Base-by-base conservation (phyloP, 1,140 invertebrate genomes). In the Carposina sasakii region DNA sequence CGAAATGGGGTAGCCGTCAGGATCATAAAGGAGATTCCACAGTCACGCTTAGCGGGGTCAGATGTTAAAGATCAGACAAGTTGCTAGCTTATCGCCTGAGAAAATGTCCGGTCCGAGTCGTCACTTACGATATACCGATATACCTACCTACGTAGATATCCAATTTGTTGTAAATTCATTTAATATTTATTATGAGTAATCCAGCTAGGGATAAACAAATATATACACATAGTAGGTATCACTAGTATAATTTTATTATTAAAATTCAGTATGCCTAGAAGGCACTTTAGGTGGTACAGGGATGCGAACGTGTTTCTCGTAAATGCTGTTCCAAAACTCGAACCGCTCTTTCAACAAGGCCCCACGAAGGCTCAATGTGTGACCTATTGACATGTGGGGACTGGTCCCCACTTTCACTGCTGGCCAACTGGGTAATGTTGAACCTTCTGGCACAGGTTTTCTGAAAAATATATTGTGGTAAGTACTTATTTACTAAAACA, bases 271-370 rank as follows among this genome's bases (percentile, higher is more conserved):
- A 13, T 30, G 28, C 28, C 28, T 30, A 10, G 28, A 10, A 10
- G 28, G 28, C 15, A 13, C 10, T n/a, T 2, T 30, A 2, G 67
- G 64, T 15, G 61, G 53, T 21, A 50, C 23, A 1, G 67, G 67
- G 9, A 19, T 13, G 3, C 52, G 44, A 36, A 69, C 67, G 40
- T 67, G 45, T 43, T 61, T 30, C 13, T 61, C 48, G 20, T 67
- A 67, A 17, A 72, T 60, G 2, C 37, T 23, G 1, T 69, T 55
- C 69, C 66, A 72, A 36, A 72, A 65, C n/a, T 19, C 22, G n/a
- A 28, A 43, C 9, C 53, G 49, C 13, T 50, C 41, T 17, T 60
- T 50, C n/a, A 56, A 36, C 6, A 61, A 42, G 6, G 52, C 8
- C 30, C 51, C 52, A 31, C 28, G 49, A 0, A 67, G 41, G 23